phyloP scores from a whole-genome alignment of 2,113 vertebrate genomes.

The Cyphomyrus plagiostoma region DNA sequence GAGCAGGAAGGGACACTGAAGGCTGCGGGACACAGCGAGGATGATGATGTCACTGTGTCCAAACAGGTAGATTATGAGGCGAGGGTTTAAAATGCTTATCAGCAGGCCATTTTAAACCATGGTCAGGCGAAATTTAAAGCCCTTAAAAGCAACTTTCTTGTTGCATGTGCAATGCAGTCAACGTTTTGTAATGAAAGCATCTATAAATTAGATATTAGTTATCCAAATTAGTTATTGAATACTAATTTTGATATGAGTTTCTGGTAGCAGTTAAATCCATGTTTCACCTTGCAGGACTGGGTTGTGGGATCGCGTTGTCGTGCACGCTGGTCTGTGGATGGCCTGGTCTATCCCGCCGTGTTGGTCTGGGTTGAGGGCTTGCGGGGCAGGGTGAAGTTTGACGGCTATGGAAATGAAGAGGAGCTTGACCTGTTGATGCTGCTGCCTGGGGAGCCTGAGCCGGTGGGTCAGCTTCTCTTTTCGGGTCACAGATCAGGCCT shows the following conservation, averaged over 20 bases:
- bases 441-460: not conserved
- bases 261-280: not conserved
- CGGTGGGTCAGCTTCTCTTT: not conserved
- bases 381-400: slow-evolving; percentile 44
- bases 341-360: slow-evolving; percentile 35
- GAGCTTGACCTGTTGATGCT: slow-evolving; percentile 40
- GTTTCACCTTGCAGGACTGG: slow-evolving; percentile 36
- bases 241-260: not conserved
- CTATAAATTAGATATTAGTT: not conserved
- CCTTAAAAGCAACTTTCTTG: not conserved
- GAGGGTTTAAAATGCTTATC: not conserved
- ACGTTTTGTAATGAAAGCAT: not conserved
- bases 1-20: not conserved
- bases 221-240: not conserved
- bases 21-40: slow-evolving; percentile 5
- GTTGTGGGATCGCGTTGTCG: slow-evolving; percentile 40
- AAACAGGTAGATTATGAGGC: slow-evolving; percentile 7
- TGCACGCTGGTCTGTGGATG: slow-evolving; percentile 44
- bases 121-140: not conserved
- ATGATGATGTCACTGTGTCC: slow-evolving; percentile 8
- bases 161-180: not conserved
- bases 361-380: slow-evolving; percentile 35
- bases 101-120: not conserved
- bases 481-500: not conserved
- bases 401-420: slow-evolving; percentile 45